phyloP scores from a whole-genome alignment of 2,113 vertebrate species.

The Acanthochromis polyacanthus region DNA sequence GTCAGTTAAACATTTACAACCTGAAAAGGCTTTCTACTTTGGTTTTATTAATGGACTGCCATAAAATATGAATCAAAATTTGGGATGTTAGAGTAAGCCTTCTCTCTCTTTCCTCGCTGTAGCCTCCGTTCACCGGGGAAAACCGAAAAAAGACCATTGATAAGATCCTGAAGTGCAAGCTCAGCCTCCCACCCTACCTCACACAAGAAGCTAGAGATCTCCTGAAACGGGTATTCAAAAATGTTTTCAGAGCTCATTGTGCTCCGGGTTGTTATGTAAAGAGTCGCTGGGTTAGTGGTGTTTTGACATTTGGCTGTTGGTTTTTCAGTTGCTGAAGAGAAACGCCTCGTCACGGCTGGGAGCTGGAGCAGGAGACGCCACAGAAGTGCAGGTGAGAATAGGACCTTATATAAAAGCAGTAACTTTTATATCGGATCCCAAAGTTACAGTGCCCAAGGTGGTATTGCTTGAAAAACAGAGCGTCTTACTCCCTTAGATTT shows the following conservation, averaged over 20 bases:
- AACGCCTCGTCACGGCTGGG: conserved; percentile 96
- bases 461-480: too few species aligned
- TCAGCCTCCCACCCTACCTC: conserved; percentile 99
- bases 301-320: conserved; percentile 27
- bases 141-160: conserved; percentile 99
- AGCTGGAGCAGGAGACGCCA: conserved; percentile 93
- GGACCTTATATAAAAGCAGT: background rate
- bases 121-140: conserved; percentile 99
- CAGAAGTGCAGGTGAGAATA: conserved; percentile 94
- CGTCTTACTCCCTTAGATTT: too few species aligned
- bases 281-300: background rate
- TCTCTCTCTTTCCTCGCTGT: background rate
- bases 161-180: conserved; percentile 99
- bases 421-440: too few species aligned
- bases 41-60: background rate
- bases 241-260: background rate
- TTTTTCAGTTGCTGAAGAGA: conserved; percentile 95
- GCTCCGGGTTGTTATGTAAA: background rate
- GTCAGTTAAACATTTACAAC: conserved; percentile 86
- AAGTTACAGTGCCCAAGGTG: too few species aligned
- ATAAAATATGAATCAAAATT: background rate
- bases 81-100: background rate
- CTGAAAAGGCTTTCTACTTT: background rate
- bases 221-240: conserved; percentile 92
- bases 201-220: conserved; percentile 99